phyloP scores from a whole-genome alignment of 2,888 invertebrate species.

The Boloria selene region DNA sequence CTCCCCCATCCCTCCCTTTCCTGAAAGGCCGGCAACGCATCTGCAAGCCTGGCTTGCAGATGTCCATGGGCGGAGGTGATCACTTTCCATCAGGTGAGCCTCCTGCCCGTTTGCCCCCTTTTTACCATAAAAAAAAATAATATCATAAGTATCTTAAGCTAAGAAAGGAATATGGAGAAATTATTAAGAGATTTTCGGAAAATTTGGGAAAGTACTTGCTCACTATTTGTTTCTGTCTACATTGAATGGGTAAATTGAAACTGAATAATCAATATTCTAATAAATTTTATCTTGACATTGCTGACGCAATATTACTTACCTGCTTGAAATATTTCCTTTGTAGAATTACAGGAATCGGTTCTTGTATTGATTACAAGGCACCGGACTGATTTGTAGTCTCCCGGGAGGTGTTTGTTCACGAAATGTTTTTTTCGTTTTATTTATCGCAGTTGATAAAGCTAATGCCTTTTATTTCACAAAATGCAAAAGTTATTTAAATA shows the following conservation, averaged over 20 bases:
- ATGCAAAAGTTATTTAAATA: not conserved
- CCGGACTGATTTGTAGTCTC: slow-evolving; percentile 22
- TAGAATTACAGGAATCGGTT: slow-evolving; percentile 15
- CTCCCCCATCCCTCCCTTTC: too few species aligned
- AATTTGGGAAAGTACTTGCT: too few species aligned
- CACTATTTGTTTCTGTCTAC: too few species aligned
- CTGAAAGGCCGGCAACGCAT: too few species aligned
- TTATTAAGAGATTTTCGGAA: too few species aligned
- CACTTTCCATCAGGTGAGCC: too few species aligned
- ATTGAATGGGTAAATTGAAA: not conserved
- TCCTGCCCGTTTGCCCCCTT: too few species aligned
- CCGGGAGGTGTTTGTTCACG: slow-evolving; percentile 22
- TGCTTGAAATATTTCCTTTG: slow-evolving; percentile 7
- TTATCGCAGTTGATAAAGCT: slow-evolving; percentile 7
- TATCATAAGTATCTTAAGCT: too few species aligned
- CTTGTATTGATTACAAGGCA: slow-evolving; percentile 24
- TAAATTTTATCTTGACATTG: slow-evolving; percentile 7
- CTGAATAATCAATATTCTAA: not conserved
- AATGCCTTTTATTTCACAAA: not conserved
- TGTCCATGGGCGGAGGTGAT: too few species aligned
- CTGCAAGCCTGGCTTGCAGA: too few species aligned
- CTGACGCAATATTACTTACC: slow-evolving; percentile 7
- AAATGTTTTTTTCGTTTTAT: slow-evolving; percentile 21
- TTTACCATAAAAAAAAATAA: too few species aligned
- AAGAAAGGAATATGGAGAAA: too few species aligned